Base-by-base conservation (phyloP, 2,113 vertebrate species). In the Petromus typicus region DNA sequence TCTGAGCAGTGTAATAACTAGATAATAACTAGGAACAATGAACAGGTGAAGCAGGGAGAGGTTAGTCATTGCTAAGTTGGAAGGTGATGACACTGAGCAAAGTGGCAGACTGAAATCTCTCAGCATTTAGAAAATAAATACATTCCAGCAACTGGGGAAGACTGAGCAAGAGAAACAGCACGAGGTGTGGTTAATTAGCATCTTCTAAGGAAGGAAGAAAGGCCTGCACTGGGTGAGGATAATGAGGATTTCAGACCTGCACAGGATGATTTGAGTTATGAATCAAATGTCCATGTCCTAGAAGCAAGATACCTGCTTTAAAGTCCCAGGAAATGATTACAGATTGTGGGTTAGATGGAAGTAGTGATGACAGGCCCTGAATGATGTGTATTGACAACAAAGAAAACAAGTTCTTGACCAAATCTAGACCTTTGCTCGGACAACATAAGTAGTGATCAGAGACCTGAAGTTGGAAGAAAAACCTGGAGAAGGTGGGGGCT, bases 401-500 rank as follows among this genome's bases (percentile, higher is more conserved):
- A 63, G 13, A 48, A 40, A 43, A 37, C 23, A 45, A 12, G 12
- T 45, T 5, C 63, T 67, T 1, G 32, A 17, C 12, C 69, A 43
- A 45, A 20, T 17, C 3, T 4, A 40, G 45, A 9, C 9, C 1
- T n/a, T 3, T 80, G 27, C 20, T 20, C 2, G 7, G 23, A 23
- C 23, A 67, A 3, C 5, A 30, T 67, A 11, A 71, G 61, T 54
- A 23, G 8, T 43, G 12, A 2, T 7, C 17, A 87, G 17, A 79
- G 34, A 54, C 16, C 27, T 17, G 48, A 89, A 64, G 32, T 1
- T 59, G 64, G 6, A 16, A 79, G 34, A 43, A 86, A 75, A 25
- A n/a, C 0, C 3, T 27, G 34, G 14, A 25, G 18, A 22, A 3
- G 11, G 4, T 22, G 20, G 1, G 2, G 16, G 34, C 48, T 14